Percentiles rank a stretch among this genome's conserved stretches.
phyloP scores from a whole-genome alignment of 2,797 vertebrate genomes.

The Tenualosa ilisha region DNA sequence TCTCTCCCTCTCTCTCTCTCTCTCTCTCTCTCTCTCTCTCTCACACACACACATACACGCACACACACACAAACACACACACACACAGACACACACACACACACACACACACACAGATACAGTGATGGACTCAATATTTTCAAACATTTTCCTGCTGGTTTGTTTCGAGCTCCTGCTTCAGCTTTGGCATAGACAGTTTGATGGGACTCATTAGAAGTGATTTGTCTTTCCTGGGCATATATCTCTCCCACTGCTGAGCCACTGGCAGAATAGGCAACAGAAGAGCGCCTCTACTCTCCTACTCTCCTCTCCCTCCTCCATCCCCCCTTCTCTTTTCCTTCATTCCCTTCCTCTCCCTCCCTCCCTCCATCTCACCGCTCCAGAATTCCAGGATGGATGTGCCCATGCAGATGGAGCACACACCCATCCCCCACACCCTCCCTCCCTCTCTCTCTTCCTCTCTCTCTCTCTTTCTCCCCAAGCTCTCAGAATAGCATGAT shows the following conservation, averaged over 20 bases:
- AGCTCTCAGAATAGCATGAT: no score
- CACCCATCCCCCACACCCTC: neutral
- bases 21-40: neutral
- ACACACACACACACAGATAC: neutral
- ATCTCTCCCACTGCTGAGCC: neutral
- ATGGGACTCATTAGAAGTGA: neutral
- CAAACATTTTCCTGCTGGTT: neutral
- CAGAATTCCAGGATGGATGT: slow-evolving; percentile 23
- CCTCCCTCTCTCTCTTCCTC: neutral
- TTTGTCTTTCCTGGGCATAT: neutral
- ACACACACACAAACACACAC: neutral
- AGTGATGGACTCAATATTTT: neutral
- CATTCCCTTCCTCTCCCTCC: neutral
- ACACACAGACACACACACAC: neutral
- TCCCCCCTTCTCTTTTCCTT: no score
- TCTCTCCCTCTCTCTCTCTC: slow-evolving; percentile 28
- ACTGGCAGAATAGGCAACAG: neutral
- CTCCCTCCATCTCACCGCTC: slow-evolving; percentile 16
- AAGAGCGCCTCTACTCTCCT: neutral
- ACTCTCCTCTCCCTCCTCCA: neutral
- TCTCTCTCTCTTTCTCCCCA: neutral
- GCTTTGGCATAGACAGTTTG: neutral
- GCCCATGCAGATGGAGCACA: slow-evolving; percentile 21
- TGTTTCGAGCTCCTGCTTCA: neutral
- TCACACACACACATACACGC: neutral